Evolutionary conservation across 2,797 vertebrate species (phyloP).

Genomic region (Tapera naevia): DNA sequence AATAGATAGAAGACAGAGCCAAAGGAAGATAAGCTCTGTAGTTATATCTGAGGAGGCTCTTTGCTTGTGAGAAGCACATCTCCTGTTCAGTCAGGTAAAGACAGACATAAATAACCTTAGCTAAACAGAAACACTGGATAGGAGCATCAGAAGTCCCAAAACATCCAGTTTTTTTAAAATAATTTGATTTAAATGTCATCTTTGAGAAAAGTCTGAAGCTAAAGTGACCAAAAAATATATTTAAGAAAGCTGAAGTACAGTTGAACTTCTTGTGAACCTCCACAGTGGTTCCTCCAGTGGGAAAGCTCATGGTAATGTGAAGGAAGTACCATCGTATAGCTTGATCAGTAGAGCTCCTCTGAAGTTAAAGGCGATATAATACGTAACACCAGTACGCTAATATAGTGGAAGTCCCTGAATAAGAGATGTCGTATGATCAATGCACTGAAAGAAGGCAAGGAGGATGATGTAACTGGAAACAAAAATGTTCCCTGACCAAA

Average conservation of each 20-base stretch:
- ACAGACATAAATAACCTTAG: slow-evolving; percentile 3
- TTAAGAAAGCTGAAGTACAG: background rate
- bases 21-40: background rate
- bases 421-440: background rate
- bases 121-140: background rate
- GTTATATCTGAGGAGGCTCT: background rate
- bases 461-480: background rate
- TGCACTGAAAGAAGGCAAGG: background rate
- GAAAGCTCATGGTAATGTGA: background rate
- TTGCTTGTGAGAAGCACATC: slow-evolving; percentile 17
- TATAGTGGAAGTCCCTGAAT: background rate
- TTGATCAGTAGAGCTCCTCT: background rate
- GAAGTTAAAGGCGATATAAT: background rate
- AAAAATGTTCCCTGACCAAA: background rate
- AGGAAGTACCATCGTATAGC: background rate
- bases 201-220: background rate
- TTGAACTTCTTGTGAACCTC: background rate
- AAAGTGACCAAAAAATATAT: background rate
- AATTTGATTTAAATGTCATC: background rate
- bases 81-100: background rate
- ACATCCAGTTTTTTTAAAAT: background rate
- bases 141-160: background rate
- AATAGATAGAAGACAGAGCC: background rate
- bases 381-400: background rate
- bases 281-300: no score